Base-by-base conservation (phyloP, 1,140 invertebrate species). In the Contarinia nasturtii region DNA sequence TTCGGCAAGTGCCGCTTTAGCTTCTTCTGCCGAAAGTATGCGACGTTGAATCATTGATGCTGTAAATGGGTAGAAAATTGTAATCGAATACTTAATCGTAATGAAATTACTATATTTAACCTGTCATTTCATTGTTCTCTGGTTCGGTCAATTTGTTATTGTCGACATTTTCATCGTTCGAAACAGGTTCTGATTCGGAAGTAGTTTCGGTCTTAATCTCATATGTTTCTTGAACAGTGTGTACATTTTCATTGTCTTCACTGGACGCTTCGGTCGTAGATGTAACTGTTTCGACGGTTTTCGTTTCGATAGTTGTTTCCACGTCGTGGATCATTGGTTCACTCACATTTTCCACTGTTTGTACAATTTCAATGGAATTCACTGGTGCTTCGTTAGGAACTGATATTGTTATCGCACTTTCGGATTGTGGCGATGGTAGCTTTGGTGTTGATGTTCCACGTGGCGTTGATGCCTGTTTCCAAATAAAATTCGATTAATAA, bases 1-100 rank as follows among this genome's bases (percentile, higher is more conserved):
- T 69, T 90, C 87, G 5, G 87, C 86, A 37, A 92, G 65, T 33
- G 86, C 86, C 21, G 86, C 86, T 67, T 88, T 90, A 15, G 86
- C 86, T 68, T 89, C 79, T 64, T 86, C 86, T 66, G 89, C 86
- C 1, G 86, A 88, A 7, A 80, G 84, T 51, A 90, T 88, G 40
- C 51, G 57, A 49, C 79, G 80, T 1, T 75, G 73, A 51, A 77
- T 77, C 76, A 82, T 79, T 7, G 82, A 85, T 46, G 60, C 37
- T 27, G 19, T 33, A 19, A 43, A 12, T 8, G 7, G 10, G 20
- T 41, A 7, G 7, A 10, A 18, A 19, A 40, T 47, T 14, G 3
- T 3, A 12, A 12, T n/a, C 47, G 10, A 21, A 14, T 12, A 40
- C 44, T 50, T 50, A 18, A 48, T 40, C 44, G 43, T 46, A 41